Conservation (phyloP, 2,888 invertebrate species). For the Neoitamus cyanurus region DNA sequence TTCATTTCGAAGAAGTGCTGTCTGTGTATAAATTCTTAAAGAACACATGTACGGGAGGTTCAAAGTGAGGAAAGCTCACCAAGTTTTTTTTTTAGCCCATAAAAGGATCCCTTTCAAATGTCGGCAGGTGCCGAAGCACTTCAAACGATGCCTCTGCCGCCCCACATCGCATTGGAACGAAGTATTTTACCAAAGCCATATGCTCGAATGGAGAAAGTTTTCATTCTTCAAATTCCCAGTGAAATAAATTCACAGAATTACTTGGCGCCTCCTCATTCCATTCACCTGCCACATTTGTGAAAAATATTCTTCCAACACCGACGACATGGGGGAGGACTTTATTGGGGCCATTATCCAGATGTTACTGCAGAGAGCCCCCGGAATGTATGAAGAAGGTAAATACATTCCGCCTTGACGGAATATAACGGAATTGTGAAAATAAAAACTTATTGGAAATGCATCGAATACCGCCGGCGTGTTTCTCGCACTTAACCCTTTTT, state of each 20-base stretch:
- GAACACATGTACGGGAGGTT: neutral
- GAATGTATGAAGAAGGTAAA: neutral
- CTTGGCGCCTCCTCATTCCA: neutral
- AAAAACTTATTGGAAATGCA: constrained; percentile 29
- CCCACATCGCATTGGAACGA: neutral
- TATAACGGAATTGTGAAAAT: neutral
- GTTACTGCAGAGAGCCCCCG: neutral
- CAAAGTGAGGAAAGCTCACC: neutral
- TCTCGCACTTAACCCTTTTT: constrained; percentile 6
- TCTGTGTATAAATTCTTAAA: neutral
- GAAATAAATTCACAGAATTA: neutral
- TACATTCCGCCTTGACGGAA: neutral
- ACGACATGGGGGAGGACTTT: neutral
- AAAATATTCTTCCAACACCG: neutral
- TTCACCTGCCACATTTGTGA: neutral
- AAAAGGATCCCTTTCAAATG: neutral
- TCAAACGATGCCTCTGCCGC: neutral
- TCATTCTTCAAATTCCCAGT: neutral
- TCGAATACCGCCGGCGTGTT: neutral
- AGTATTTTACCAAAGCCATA: neutral
- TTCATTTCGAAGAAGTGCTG: neutral
- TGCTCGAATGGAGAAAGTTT: neutral
- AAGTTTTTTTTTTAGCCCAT: neutral
- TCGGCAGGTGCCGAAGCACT: neutral
- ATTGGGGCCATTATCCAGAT: neutral